These are phyloP conservation scores for Phrynosoma blainvillii DNA, from an alignment of 2,113 vertebrate genomes.

Conservation along the genomic window DNA sequence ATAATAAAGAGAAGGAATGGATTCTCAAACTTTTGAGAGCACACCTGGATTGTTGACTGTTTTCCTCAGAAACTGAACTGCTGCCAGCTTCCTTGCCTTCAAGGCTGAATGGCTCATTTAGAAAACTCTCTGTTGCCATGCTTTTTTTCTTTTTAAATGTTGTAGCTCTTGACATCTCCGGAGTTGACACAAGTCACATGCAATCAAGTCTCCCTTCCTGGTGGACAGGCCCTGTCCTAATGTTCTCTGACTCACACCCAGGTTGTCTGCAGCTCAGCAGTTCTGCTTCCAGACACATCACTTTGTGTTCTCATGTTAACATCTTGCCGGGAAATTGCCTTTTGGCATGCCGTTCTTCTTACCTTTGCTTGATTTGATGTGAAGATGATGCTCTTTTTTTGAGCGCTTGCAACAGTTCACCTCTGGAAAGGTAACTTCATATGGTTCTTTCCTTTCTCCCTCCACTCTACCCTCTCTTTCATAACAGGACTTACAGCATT, in stretches of 20 bases:
- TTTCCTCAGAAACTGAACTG: slow-evolving; percentile 52
- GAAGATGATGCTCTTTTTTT: slow-evolving; percentile 73
- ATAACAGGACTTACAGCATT: slow-evolving; percentile 18
- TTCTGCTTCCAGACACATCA: slow-evolving; percentile 80
- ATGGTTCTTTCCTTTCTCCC: background rate
- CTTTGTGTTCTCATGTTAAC: slow-evolving; percentile 72
- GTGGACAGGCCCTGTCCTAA: slow-evolving; percentile 80
- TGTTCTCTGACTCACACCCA: slow-evolving; percentile 84
- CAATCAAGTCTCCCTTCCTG: slow-evolving; percentile 84
- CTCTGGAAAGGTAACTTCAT: slow-evolving; percentile 57
- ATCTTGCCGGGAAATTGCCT: slow-evolving; percentile 74
- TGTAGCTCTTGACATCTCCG: slow-evolving; percentile 80
- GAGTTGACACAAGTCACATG: slow-evolving; percentile 92
- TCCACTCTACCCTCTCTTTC: background rate
- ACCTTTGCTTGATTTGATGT: slow-evolving; percentile 68
- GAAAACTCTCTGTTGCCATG: slow-evolving; percentile 69
- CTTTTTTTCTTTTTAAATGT: slow-evolving; percentile 50
- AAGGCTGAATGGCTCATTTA: slow-evolving; percentile 78
- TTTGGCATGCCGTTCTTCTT: slow-evolving; percentile 59
- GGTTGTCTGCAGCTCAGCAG: slow-evolving; percentile 80
- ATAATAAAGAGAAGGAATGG: background rate
- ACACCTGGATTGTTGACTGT: slow-evolving; percentile 62
- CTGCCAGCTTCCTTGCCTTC: slow-evolving; percentile 70
- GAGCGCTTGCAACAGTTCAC: slow-evolving; percentile 49
- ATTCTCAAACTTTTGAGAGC: slow-evolving; percentile 27